Conservation (phyloP, 2,888 invertebrate genomes). For the Thera britannica region DNA sequence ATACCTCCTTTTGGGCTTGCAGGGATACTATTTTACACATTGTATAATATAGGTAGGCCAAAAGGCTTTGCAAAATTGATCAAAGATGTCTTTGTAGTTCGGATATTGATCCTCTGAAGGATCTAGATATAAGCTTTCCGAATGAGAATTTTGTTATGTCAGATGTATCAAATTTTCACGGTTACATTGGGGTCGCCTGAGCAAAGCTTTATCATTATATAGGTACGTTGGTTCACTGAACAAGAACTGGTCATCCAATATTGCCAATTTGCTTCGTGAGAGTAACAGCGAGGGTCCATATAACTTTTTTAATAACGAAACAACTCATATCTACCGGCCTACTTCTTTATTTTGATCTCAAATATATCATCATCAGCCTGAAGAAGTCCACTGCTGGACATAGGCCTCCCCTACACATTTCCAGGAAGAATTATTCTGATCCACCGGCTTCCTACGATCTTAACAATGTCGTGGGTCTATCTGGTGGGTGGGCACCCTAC, state of each 20-base stretch:
- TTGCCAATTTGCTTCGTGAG: neutral
- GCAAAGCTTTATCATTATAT: neutral
- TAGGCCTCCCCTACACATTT: too few relatives aligned
- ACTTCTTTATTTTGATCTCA: neutral
- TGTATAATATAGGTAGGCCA: too few relatives aligned
- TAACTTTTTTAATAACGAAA: constrained; percentile 4
- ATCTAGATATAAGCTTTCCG: neutral
- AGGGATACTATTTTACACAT: too few relatives aligned
- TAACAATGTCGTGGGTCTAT: too few relatives aligned
- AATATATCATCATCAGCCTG: too few relatives aligned
- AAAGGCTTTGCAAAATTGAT: neutral
- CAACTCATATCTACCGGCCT: neutral
- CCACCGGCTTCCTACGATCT: too few relatives aligned
- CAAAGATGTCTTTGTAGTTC: neutral
- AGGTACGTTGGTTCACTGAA: neutral
- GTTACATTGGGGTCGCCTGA: neutral
- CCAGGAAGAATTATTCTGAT: too few relatives aligned
- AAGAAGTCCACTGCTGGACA: too few relatives aligned
- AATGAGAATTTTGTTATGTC: constrained; percentile 1
- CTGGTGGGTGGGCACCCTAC: too few relatives aligned
- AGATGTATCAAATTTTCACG: neutral
- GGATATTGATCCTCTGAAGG: neutral
- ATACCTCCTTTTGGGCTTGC: too few relatives aligned
- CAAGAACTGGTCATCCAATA: neutral
- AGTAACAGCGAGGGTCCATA: neutral